Percentiles rank a stretch among this genome's conserved stretches.
Evolutionary conservation across 2,888 invertebrate genomes (phyloP).

Genomic region (Leistus spinibarbis): DNA sequence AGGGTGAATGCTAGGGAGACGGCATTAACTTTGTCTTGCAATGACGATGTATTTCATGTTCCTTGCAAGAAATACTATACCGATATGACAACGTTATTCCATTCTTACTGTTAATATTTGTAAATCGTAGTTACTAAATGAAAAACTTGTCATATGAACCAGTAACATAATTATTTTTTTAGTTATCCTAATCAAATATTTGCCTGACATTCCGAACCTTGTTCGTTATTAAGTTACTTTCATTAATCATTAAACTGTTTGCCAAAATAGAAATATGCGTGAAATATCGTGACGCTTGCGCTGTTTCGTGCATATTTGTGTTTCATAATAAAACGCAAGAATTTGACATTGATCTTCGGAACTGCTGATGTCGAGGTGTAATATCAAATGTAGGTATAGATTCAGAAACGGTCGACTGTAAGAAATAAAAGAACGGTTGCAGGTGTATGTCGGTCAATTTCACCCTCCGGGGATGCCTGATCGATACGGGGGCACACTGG

Average conservation of each 20-base stretch:
- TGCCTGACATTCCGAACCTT: too few species aligned
- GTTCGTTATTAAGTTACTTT: too few species aligned
- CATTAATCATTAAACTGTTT: not conserved
- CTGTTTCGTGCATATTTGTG: not conserved
- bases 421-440: constrained; percentile 17
- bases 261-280: not conserved
- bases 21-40: constrained; percentile 43
- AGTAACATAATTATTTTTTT: too few species aligned
- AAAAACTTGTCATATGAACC: too few species aligned
- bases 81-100: not conserved
- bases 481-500: constrained; percentile 26
- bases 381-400: not conserved
- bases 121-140: too few species aligned
- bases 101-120: too few species aligned
- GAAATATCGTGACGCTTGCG: too few species aligned
- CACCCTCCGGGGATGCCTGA: constrained; percentile 31
- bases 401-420: not conserved
- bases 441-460: constrained; percentile 37
- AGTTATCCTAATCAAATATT: too few species aligned
- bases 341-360: constrained; percentile 1
- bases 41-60: constrained; percentile 22
- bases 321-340: not conserved
- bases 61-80: not conserved
- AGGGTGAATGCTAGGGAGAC: constrained; percentile 28
- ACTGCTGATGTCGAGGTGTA: not conserved